phyloP scores from a whole-genome alignment of 2,888 invertebrate genomes.

The Heteropelma amictum region DNA sequence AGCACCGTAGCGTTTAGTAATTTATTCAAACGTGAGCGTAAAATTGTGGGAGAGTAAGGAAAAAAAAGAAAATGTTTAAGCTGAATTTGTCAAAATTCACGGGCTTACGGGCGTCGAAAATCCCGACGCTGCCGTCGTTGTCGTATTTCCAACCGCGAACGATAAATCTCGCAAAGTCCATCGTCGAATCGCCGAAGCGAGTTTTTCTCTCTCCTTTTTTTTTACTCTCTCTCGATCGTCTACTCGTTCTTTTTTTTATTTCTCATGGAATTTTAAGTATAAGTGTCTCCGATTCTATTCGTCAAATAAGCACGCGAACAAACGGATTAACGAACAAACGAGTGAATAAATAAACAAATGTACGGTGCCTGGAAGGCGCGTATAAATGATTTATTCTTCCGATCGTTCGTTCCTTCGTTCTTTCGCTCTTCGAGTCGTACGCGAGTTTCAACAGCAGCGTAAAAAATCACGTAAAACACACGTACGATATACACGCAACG shows the following conservation, averaged over 20 bases:
- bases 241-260: background rate
- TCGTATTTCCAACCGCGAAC: background rate
- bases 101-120: background rate
- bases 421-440: background rate
- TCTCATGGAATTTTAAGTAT: background rate
- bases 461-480: constrained; percentile 31
- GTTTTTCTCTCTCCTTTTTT: constrained; percentile 12
- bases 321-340: background rate
- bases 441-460: constrained; percentile 11
- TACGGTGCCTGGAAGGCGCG: too few species aligned
- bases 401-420: background rate
- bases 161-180: constrained; percentile 21
- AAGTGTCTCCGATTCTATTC: background rate
- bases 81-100: background rate
- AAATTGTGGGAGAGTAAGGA: constrained; percentile 59
- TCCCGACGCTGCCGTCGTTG: constrained; percentile 7
- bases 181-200: constrained; percentile 10
- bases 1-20: constrained; percentile 72
- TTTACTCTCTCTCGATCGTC: constrained; percentile 34
- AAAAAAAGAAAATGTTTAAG: too few species aligned
- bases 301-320: background rate
- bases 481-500: constrained; percentile 34
- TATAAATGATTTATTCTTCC: background rate
- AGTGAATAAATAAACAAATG: constrained; percentile 9
- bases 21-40: constrained; percentile 73